phyloP scores from a whole-genome alignment of 1,140 invertebrate species.

The Eueides isabella region DNA sequence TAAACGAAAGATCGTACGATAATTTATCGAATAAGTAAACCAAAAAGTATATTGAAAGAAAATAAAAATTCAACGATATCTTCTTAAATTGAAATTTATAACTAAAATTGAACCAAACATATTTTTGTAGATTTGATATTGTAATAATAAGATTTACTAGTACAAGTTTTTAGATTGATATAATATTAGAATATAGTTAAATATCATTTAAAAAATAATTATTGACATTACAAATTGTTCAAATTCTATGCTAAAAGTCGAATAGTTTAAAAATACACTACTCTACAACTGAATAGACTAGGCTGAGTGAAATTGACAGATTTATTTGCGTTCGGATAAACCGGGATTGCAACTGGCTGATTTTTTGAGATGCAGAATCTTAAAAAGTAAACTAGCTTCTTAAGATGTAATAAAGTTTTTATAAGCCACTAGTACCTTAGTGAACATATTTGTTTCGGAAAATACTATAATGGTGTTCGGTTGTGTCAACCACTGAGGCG shows the following conservation, averaged over 20 bases:
- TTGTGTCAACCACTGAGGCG: constrained; percentile 30
- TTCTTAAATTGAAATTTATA: neutral
- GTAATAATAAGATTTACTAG: neutral
- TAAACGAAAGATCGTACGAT: constrained; percentile 27
- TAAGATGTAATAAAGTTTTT: neutral
- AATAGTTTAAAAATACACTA: constrained; percentile 41
- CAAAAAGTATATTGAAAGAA: neutral
- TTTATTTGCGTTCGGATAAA: constrained; percentile 79
- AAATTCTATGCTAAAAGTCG: constrained; percentile 17
- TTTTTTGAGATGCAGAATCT: constrained; percentile 73
- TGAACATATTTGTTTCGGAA: neutral
- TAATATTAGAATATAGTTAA: neutral
- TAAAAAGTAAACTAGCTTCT: neutral
- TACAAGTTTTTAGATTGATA: neutral
- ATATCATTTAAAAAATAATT: neutral
- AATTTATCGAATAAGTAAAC: constrained; percentile 24
- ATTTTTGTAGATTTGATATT: neutral
- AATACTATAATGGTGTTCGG: neutral
- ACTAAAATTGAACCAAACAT: neutral
- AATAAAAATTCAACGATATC: neutral
- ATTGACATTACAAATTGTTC: neutral
- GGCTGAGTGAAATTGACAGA: constrained; percentile 81
- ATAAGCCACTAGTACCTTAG: neutral
- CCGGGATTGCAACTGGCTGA: constrained; percentile 67
- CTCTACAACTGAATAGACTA: constrained; percentile 58